Evolutionary conservation across 2,797 vertebrate genomes (phyloP).

Genomic region (Psittacula derbiana): DNA sequence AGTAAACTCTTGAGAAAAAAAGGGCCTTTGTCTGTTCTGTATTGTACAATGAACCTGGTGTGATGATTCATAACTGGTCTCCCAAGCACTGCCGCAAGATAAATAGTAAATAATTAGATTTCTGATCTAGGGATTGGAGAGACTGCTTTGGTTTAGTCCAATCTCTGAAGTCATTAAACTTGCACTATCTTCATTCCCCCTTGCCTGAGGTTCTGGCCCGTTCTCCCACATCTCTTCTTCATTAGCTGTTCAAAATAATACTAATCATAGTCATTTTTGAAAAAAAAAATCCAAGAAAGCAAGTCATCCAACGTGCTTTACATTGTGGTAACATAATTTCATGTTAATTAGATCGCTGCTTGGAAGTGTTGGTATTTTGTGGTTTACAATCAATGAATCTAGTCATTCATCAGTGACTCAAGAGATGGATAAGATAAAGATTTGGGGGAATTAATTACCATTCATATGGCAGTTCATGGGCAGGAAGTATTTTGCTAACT

Average conservation of each 20-base stretch:
- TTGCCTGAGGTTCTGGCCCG: not conserved
- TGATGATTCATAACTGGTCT: not conserved
- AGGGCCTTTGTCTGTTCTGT: not conserved
- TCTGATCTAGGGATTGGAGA: not conserved
- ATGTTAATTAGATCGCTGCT: slow-evolving; percentile 28
- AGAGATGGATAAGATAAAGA: slow-evolving; percentile 42
- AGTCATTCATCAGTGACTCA: slow-evolving; percentile 9
- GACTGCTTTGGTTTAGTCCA: not conserved
- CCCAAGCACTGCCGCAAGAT: not conserved
- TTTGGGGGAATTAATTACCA: slow-evolving; percentile 30
- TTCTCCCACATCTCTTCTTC: not conserved
- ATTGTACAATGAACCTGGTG: not conserved
- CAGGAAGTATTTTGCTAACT: not conserved
- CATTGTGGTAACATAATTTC: slow-evolving; percentile 13
- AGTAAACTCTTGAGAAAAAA: not conserved
- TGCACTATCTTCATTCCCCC: not conserved
- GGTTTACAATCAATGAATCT: slow-evolving; percentile 48
- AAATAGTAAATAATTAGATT: slow-evolving; percentile 21
- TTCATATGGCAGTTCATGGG: not conserved
- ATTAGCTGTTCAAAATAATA: not conserved
- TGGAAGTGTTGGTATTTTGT: slow-evolving; percentile 15
- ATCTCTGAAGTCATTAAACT: slow-evolving; percentile 17
- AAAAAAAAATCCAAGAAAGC: not conserved
- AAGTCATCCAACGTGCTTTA: not conserved
- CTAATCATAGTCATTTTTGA: not conserved